Percentiles rank a stretch among this genome's conserved stretches.
These are phyloP conservation scores for Brachypteracias leptosomus DNA, from an alignment of 2,113 vertebrate species.

Conservation along the genomic window DNA sequence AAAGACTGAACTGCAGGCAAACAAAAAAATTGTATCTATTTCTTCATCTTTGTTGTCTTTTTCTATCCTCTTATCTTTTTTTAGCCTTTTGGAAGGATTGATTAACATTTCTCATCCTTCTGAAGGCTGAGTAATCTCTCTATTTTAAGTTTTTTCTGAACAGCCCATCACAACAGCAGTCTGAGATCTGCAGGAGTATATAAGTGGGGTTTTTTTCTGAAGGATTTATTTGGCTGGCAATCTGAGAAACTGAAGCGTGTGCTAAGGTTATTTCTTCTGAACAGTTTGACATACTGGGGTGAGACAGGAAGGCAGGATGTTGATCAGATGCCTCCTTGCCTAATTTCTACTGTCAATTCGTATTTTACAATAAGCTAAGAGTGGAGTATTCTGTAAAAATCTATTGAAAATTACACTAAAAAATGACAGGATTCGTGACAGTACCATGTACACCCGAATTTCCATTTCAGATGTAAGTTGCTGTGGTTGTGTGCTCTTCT, in stretches of 20 bases:
- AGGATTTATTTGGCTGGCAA: neutral
- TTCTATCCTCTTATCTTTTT: neutral
- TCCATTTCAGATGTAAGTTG: neutral
- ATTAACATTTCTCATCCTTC: constrained; percentile 15
- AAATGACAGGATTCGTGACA: neutral
- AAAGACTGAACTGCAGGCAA: neutral
- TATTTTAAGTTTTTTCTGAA: constrained; percentile 31
- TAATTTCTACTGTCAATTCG: neutral
- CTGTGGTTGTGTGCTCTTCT: neutral
- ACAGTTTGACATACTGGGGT: neutral
- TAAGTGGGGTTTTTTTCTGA: neutral
- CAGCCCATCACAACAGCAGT: neutral
- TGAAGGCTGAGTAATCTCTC: constrained; percentile 27
- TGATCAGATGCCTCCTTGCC: neutral
- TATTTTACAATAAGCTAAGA: neutral
- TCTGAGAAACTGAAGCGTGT: neutral
- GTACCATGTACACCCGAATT: neutral
- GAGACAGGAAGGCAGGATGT: neutral
- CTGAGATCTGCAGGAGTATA: neutral
- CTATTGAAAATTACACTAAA: neutral
- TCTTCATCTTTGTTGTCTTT: neutral
- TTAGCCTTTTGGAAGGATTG: constrained; percentile 1
- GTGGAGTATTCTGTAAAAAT: neutral
- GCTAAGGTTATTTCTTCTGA: neutral
- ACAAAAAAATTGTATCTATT: neutral